Evolutionary conservation across 2,888 invertebrate genomes (phyloP), one percentile per base, ranked within the genome.

Genomic region (Latheticus oryzae): DNA sequence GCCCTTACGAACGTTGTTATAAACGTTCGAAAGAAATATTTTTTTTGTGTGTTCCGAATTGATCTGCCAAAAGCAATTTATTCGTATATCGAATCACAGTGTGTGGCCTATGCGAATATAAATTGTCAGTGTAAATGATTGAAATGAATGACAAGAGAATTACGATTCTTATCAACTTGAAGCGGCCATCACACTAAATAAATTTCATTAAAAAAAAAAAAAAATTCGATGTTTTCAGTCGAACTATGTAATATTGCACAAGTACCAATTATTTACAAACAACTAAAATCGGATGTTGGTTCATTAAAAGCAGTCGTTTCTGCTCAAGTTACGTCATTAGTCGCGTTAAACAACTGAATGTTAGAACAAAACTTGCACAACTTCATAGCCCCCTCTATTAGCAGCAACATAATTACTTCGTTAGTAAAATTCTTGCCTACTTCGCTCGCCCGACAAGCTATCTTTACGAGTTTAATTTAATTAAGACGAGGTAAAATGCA

Each of bases 281-380:
- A 64, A 66, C 58, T 62, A 63, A 65, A 66, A 67, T 63, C 64
- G 67, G 63, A 54, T 55, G 61, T 65, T 64, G 69, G 70, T 73
- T 73, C 73, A 72, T 73, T 72, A 74, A 70, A 70, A 70, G 54
- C 95, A 95, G 81, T 88, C 92, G 63, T 63, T 57, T 88, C 93
- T 78, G 93, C 16, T 87, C 89, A 60, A 87, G 88, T 62, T 92
- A 92, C 77, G 84, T 89, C 58, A 85, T 87, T 80, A 87, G 86
- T 62, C 87, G 87, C 77, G 77, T 78, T 67, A 78, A 78, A 67
- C 78, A 74, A 74, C 74, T 69, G 73, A 73, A 74, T 66, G 73
- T 73, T 73, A 68, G 72, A 73, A 75, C 75, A 73, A 74, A 75
- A 74, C 73, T 74, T 72, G 69, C 71, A 69, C 71, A 72, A 72